A percentile compares a stretch with the other conserved stretches of the same genome.
These are phyloP conservation scores for Elymnias hypermnestra DNA, from an alignment of 1,140 invertebrate species.

Conservation along the genomic window DNA sequence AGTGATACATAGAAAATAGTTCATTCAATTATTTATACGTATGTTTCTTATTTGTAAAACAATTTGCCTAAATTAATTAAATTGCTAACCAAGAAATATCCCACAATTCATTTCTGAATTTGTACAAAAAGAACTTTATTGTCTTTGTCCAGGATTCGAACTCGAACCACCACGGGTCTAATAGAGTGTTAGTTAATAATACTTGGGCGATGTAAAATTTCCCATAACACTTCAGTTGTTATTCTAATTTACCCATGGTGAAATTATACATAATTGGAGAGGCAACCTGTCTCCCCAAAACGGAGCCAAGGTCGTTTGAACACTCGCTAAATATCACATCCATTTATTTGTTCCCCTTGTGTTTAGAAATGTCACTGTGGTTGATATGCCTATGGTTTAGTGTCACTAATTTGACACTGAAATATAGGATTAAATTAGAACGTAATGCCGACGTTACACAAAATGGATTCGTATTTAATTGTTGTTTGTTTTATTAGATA, in stretches of 20 bases:
- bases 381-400: constrained; percentile 66
- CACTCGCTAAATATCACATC: constrained; percentile 66
- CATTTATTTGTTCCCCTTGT: constrained; percentile 68
- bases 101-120: too few species aligned
- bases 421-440: constrained; percentile 66
- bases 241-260: constrained; percentile 7
- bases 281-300: constrained; percentile 44
- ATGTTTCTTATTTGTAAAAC: too few species aligned
- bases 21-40: too few species aligned
- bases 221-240: too few species aligned
- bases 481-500: constrained; percentile 34
- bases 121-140: too few species aligned
- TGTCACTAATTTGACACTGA: constrained; percentile 66
- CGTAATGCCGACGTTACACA: constrained; percentile 43
- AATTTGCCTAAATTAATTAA: too few species aligned
- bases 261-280: constrained; percentile 30
- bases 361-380: constrained; percentile 69
- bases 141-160: too few species aligned
- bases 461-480: constrained; percentile 51
- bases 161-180: too few species aligned
- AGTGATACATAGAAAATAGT: too few species aligned
- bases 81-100: too few species aligned
- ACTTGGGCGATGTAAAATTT: too few species aligned
- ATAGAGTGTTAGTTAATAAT: too few species aligned
- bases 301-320: constrained; percentile 60